phyloP scores from a whole-genome alignment of 1,140 invertebrate species.

The Nasonia giraulti region DNA sequence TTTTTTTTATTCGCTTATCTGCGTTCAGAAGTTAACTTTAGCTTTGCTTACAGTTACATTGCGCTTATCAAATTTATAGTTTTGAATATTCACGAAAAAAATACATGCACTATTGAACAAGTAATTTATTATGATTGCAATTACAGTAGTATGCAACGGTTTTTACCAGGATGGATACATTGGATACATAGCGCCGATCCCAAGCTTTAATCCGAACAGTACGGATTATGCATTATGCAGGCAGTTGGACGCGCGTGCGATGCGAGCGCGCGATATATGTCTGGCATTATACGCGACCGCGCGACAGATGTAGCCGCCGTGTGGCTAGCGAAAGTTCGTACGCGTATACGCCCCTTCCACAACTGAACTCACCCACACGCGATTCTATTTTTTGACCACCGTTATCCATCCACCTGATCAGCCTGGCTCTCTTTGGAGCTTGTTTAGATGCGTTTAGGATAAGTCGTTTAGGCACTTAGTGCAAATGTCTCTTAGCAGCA shows the following conservation, averaged over 20 bases:
- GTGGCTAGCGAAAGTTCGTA: constrained; percentile 44
- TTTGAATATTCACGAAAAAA: no score
- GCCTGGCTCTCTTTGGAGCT: not conserved
- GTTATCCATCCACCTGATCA: not conserved
- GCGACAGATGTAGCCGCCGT: constrained; percentile 62
- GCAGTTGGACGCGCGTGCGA: constrained; percentile 46
- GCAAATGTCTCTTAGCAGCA: constrained; percentile 6
- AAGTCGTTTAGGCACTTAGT: not conserved
- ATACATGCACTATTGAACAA: no score
- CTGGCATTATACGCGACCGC: constrained; percentile 58
- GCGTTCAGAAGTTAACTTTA: no score
- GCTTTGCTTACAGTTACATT: no score
- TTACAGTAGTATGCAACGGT: constrained; percentile 53
- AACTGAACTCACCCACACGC: not conserved
- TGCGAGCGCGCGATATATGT: constrained; percentile 57
- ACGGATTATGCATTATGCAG: constrained; percentile 63
- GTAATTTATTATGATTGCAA: no score
- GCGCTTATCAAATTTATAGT: no score
- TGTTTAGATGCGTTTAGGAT: constrained; percentile 46
- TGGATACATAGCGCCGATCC: constrained; percentile 46
- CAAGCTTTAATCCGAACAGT: constrained; percentile 41
- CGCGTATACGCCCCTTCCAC: not conserved
- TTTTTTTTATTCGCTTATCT: no score
- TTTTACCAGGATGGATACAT: not conserved
- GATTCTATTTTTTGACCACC: not conserved